phyloP scores from a whole-genome alignment of 1,140 invertebrate species.

The Bombus polaris region DNA sequence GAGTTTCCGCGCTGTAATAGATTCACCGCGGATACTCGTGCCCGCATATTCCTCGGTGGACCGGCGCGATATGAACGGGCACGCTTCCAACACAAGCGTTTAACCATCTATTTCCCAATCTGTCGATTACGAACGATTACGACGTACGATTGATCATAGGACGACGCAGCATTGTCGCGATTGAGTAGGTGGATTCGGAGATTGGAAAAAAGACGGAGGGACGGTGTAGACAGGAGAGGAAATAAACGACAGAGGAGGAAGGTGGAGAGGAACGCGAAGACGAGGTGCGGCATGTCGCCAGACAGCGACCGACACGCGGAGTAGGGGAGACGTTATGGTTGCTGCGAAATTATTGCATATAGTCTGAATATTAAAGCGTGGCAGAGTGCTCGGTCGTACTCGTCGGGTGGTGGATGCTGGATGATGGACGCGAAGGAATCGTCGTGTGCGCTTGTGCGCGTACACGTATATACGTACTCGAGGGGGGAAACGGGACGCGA shows the following conservation, averaged over 20 bases:
- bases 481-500: slow-evolving; percentile 40
- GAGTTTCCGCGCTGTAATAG: slow-evolving; percentile 2
- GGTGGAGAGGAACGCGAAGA: slow-evolving; percentile 24
- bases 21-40: neutral
- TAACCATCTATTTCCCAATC: neutral
- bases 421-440: slow-evolving; percentile 61
- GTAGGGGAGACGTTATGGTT: slow-evolving; percentile 72
- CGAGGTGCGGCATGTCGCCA: slow-evolving; percentile 13
- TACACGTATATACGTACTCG: neutral
- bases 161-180: too few relatives aligned
- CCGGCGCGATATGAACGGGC: neutral
- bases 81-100: slow-evolving; percentile 5
- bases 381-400: slow-evolving; percentile 74
- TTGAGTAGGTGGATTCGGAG: neutral
- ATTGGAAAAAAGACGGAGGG: neutral
- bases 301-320: neutral
- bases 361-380: slow-evolving; percentile 83
- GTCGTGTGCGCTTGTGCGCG: slow-evolving; percentile 41
- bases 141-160: neutral
- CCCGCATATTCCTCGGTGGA: neutral
- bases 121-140: neutral
- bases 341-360: slow-evolving; percentile 82
- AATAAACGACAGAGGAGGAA: slow-evolving; percentile 1
- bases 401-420: slow-evolving; percentile 55
- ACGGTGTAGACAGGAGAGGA: neutral